A percentile compares a stretch with the other conserved stretches of the same genome.
Evolutionary conservation across 2,888 invertebrate species (phyloP).

Genomic region (Eristalis arbustorum): DNA sequence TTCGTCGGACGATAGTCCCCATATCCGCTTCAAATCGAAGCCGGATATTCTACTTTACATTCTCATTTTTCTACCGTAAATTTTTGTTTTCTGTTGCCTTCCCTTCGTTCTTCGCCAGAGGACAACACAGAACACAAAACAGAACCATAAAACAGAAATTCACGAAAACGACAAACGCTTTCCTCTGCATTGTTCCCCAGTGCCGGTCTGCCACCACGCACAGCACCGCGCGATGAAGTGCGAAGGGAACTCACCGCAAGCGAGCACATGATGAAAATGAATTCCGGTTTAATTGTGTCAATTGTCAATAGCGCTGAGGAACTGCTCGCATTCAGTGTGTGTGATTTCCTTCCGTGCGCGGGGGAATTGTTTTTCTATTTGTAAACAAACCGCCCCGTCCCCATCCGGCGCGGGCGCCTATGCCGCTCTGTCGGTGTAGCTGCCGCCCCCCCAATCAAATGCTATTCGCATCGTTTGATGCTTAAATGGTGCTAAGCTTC

Average conservation of each 20-base stretch:
- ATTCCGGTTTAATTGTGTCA: constrained; percentile 70
- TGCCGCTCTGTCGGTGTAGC: constrained; percentile 2
- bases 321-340: constrained; percentile 45
- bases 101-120: constrained; percentile 18
- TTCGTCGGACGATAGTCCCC: constrained; percentile 17
- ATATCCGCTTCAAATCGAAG: constrained; percentile 69
- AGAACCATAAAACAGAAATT: constrained; percentile 39
- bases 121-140: constrained; percentile 35
- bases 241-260: constrained; percentile 28
- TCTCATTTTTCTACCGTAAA: constrained; percentile 73
- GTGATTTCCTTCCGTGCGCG: constrained; percentile 56
- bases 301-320: constrained; percentile 58
- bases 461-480: constrained; percentile 21
- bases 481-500: constrained; percentile 37
- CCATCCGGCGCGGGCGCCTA: constrained; percentile 52
- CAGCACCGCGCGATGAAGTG: constrained; percentile 6
- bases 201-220: neutral
- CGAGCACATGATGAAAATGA: constrained; percentile 44
- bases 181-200: constrained; percentile 51
- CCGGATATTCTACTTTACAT: constrained; percentile 78
- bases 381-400: constrained; percentile 53
- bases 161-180: constrained; percentile 28
- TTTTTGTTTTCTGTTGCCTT: constrained; percentile 21
- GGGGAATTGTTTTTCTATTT: constrained; percentile 58
- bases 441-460: neutral